These are phyloP conservation scores for Sphaeramia orbicularis DNA, from an alignment of 2,797 vertebrate genomes.

Conservation along the genomic window DNA sequence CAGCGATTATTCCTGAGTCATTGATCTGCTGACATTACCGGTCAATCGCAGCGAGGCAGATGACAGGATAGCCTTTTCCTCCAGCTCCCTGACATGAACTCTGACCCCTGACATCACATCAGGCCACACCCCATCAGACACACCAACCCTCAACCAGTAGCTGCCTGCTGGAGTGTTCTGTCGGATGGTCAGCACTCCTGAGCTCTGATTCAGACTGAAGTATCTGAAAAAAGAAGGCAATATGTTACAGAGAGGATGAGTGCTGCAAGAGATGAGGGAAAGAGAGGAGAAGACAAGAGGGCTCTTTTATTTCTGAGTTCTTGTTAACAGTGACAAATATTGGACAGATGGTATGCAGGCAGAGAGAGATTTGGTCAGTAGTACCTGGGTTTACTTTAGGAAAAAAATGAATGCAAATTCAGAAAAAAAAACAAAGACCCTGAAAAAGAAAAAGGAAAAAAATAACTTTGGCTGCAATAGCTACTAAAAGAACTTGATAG, in stretches of 20 bases:
- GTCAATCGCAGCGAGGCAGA: conserved; percentile 88
- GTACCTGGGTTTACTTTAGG: conserved; percentile 29
- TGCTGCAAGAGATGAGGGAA: conserved; percentile 20
- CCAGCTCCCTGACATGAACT: conserved; percentile 88
- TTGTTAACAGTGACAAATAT: conserved; percentile 23
- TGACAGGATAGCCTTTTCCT: conserved; percentile 87
- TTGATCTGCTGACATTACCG: conserved; percentile 76
- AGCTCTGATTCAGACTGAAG: conserved; percentile 90
- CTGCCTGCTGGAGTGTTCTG: conserved; percentile 85
- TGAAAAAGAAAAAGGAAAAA: conserved; percentile 5
- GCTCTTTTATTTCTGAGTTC: conserved; percentile 43
- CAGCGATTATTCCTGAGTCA: conserved; percentile 1
- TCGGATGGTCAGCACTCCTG: conserved; percentile 86
- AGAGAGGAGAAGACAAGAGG: conserved; percentile 22
- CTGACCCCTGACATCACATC: conserved; percentile 88
- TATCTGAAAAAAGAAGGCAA: conserved; percentile 78
- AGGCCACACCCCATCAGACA: conserved; percentile 93
- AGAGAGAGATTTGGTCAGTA: conserved; percentile 36
- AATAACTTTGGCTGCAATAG: conserved; percentile 21
- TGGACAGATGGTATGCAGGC: conserved; percentile 49
- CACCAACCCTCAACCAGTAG: conserved; percentile 88
- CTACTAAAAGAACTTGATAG: conserved; percentile 51
- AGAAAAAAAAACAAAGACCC: conserved; percentile 8
- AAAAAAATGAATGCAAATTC: conserved; percentile 22
- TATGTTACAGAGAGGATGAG: conserved; percentile 15